Conservation (phyloP, 1,140 invertebrate species). For the Lordiphosa collinella region DNA sequence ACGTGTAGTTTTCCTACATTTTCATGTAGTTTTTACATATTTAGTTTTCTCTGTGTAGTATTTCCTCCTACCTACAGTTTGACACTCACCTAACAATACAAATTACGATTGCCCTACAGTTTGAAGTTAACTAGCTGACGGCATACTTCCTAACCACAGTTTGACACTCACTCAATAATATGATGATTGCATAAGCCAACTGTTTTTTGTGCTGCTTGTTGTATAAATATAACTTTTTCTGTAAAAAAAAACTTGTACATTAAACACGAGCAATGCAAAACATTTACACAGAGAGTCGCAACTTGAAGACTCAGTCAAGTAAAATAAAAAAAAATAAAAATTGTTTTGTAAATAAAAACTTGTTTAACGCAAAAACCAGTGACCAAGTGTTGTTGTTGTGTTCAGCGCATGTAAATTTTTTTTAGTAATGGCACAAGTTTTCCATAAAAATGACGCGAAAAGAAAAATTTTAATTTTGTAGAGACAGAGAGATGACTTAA, state of each 20-base stretch:
- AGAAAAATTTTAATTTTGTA: background rate
- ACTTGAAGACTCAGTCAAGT: constrained; percentile 13
- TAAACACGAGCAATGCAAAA: constrained; percentile 72
- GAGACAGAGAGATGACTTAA: background rate
- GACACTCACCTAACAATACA: background rate
- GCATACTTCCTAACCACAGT: constrained; percentile 9
- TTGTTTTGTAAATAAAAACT: constrained; percentile 74
- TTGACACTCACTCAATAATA: constrained; percentile 15
- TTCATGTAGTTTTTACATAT: too few species aligned
- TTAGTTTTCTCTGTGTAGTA: too few species aligned
- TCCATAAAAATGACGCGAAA: constrained; percentile 41
- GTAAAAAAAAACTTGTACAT: constrained; percentile 57
- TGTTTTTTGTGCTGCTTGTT: constrained; percentile 14
- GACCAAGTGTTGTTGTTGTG: constrained; percentile 2
- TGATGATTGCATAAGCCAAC: constrained; percentile 53
- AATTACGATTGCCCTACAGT: too few species aligned
- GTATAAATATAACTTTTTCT: constrained; percentile 8
- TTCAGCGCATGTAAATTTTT: constrained; percentile 61
- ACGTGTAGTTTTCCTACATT: too few species aligned
- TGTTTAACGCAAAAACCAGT: constrained; percentile 54
- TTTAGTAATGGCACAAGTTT: constrained; percentile 65
- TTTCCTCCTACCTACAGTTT: constrained; percentile 10
- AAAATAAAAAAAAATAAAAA: too few species aligned
- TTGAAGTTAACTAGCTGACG: too few species aligned
- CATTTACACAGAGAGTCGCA: constrained; percentile 20